Conservation (phyloP, 2,113 vertebrate species). For the Rhagologus leucostigma region DNA sequence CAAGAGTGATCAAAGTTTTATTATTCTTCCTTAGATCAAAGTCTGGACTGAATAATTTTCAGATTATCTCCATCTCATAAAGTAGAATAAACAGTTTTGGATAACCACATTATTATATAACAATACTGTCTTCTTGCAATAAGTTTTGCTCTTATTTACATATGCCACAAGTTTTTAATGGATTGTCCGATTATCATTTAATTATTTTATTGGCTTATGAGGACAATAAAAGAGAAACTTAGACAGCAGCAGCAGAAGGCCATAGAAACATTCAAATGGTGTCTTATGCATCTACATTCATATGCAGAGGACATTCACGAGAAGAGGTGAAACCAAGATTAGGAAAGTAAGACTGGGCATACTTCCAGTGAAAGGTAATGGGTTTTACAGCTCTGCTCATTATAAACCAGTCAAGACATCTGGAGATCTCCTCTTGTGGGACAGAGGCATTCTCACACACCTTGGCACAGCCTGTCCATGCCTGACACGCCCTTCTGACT, state of each 20-base stretch:
- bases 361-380: background rate
- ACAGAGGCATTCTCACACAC: background rate
- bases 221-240: background rate
- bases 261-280: background rate
- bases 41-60: constrained; percentile 8
- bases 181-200: background rate
- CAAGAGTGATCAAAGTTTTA: constrained; percentile 57
- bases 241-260: background rate
- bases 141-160: background rate
- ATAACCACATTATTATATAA: constrained; percentile 36
- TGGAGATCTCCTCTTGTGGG: background rate
- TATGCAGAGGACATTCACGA: background rate
- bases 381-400: background rate
- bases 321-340: background rate
- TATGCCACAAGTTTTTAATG: background rate
- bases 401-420: background rate
- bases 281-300: background rate
- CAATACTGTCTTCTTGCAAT: background rate
- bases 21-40: constrained; percentile 51
- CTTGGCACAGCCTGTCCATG: background rate
- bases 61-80: constrained; percentile 31
- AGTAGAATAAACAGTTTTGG: constrained; percentile 7
- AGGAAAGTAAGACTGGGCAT: background rate
- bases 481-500: background rate
- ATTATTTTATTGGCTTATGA: background rate